Conservation (phyloP, 2,113 vertebrate species). For the Phainopepla nitens region DNA sequence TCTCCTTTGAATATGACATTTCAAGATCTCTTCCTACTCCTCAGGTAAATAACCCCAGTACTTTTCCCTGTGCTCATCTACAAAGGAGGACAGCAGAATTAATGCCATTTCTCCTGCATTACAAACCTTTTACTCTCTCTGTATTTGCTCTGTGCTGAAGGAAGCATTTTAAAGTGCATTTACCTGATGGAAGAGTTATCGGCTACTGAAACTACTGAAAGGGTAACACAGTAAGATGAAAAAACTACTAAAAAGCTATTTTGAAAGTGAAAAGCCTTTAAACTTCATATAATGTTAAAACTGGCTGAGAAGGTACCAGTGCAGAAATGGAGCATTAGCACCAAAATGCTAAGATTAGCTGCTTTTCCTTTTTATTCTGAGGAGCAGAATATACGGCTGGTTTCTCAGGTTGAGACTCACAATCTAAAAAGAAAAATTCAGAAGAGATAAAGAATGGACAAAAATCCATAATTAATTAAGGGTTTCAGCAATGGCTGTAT, state of each 20-base stretch:
- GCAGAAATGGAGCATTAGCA: not conserved
- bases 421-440: not conserved
- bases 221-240: not conserved
- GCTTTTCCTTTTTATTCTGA: not conserved
- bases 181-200: not conserved
- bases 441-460: not conserved
- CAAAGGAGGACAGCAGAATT: not conserved
- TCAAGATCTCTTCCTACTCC: not conserved
- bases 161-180: not conserved
- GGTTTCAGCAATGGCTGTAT: not conserved
- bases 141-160: not conserved
- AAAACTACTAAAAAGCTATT: not conserved
- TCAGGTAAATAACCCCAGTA: not conserved
- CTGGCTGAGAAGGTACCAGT: not conserved
- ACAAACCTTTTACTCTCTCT: not conserved
- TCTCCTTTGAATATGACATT: not conserved
- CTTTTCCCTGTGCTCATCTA: not conserved
- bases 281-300: not conserved
- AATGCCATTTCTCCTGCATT: not conserved
- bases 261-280: conserved; percentile 25
- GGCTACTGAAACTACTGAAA: conserved; percentile 7
- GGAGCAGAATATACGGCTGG: not conserved
- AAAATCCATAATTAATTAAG: not conserved
- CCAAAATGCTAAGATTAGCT: not conserved
- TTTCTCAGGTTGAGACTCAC: not conserved